Percentiles rank a stretch among this genome's conserved stretches.
Evolutionary conservation across 2,888 invertebrate genomes (phyloP).

Genomic region (Agonum fuliginosum): DNA sequence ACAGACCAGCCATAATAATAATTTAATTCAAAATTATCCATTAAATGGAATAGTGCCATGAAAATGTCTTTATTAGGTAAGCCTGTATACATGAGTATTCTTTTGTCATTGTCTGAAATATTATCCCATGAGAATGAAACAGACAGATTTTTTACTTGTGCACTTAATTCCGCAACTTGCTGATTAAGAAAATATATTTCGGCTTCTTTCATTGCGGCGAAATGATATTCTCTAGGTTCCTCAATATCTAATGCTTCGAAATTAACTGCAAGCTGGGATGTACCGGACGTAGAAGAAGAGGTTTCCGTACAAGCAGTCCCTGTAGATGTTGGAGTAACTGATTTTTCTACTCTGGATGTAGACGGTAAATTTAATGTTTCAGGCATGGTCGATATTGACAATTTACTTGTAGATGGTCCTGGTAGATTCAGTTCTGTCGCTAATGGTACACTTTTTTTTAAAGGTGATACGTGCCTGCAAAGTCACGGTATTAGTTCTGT

Average conservation of each 20-base stretch:
- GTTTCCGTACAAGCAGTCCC: slow-evolving; percentile 8
- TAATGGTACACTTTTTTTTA: slow-evolving; percentile 10
- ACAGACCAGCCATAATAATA: slow-evolving; percentile 36
- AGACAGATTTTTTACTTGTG: slow-evolving; percentile 13
- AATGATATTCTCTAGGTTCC: slow-evolving; percentile 10
- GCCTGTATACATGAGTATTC: slow-evolving; percentile 32
- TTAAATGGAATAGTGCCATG: not conserved
- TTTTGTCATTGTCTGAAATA: slow-evolving; percentile 13
- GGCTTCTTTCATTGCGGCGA: slow-evolving; percentile 18
- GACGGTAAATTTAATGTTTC: slow-evolving; percentile 6
- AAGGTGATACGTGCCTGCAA: slow-evolving; percentile 10
- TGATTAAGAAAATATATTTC: slow-evolving; percentile 14
- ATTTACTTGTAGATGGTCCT: not conserved
- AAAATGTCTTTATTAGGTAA: slow-evolving; percentile 18
- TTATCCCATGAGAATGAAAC: slow-evolving; percentile 23
- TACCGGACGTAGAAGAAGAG: not conserved
- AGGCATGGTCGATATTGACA: not conserved
- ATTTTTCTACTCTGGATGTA: not conserved
- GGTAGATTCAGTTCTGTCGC: not conserved
- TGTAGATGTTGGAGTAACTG: not conserved
- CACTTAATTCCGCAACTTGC: slow-evolving; percentile 7
- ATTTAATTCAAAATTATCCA: slow-evolving; percentile 29
- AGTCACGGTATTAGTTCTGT: not conserved
- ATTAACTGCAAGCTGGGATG: not conserved
- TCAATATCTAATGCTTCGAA: not conserved